A percentile compares a stretch with the other conserved stretches of the same genome.
Evolutionary conservation across 2,888 invertebrate genomes (phyloP).

Genomic region (Drepana falcataria): DNA sequence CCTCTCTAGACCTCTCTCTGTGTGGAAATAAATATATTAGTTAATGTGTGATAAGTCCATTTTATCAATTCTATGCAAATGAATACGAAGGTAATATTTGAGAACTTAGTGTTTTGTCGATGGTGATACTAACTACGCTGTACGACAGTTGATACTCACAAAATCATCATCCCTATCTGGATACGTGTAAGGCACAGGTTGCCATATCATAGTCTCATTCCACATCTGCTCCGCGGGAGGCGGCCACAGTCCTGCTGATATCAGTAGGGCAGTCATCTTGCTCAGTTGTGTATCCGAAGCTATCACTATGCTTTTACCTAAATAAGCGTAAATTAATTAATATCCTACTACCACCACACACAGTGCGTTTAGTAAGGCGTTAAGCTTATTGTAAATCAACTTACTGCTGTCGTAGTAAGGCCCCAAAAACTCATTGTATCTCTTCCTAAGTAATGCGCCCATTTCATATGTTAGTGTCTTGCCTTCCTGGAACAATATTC

Average conservation of each 20-base stretch:
- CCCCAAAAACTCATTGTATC: constrained; percentile 73
- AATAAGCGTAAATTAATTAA: no score
- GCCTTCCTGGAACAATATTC: constrained; percentile 64
- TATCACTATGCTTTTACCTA: constrained; percentile 66
- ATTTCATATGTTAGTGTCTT: constrained; percentile 76
- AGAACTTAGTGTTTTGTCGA: neutral
- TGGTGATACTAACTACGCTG: no score
- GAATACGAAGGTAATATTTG: no score
- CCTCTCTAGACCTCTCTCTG: no score
- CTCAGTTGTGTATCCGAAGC: constrained; percentile 86
- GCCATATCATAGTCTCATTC: constrained; percentile 76
- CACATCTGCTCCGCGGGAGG: constrained; percentile 70
- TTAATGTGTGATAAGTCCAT: no score
- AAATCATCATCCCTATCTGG: constrained; percentile 55
- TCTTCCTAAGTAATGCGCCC: constrained; percentile 74
- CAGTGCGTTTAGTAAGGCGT: no score
- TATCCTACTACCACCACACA: no score
- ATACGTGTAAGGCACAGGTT: constrained; percentile 81
- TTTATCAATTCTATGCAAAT: no score
- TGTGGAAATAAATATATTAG: no score
- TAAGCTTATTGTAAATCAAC: neutral
- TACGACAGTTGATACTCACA: constrained; percentile 35
- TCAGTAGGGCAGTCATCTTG: constrained; percentile 84
- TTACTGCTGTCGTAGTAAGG: constrained; percentile 62
- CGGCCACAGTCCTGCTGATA: constrained; percentile 85